Conservation (phyloP, 1,140 invertebrate species). For the Lethrus apterus region DNA sequence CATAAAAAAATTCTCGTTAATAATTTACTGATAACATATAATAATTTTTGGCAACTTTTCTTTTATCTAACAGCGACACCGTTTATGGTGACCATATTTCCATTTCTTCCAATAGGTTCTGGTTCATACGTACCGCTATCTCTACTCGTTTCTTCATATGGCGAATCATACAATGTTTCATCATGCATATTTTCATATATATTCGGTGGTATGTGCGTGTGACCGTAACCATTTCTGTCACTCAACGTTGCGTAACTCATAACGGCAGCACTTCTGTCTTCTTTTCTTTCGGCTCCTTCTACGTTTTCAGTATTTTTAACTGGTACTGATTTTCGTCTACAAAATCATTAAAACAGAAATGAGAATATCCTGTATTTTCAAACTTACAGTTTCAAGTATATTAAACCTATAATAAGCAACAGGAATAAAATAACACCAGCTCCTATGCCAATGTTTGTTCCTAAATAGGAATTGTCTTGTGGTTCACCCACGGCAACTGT, state of each 20-base stretch:
- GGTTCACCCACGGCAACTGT: constrained; percentile 54
- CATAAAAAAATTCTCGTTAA: no score
- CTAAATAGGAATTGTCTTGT: constrained; percentile 60
- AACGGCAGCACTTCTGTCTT: constrained; percentile 74
- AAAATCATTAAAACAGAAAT: constrained; percentile 26
- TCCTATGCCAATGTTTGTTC: constrained; percentile 70
- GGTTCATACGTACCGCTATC: constrained; percentile 64
- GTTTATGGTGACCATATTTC: constrained; percentile 64
- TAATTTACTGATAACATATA: no score
- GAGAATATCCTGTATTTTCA: neutral
- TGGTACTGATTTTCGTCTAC: constrained; percentile 68
- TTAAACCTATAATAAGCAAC: constrained; percentile 63
- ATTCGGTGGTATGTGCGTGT: constrained; percentile 42
- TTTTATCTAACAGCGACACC: constrained; percentile 60
- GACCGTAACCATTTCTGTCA: constrained; percentile 49
- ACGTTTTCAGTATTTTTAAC: constrained; percentile 84
- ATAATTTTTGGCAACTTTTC: no score
- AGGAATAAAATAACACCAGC: constrained; percentile 69
- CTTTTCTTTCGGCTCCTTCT: constrained; percentile 73
- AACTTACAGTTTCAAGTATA: constrained; percentile 71
- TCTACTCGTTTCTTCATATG: constrained; percentile 49
- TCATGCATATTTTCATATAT: constrained; percentile 69
- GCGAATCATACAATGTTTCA: constrained; percentile 62
- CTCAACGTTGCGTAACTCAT: constrained; percentile 78
- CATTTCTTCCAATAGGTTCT: constrained; percentile 50